Evolutionary conservation across 2,113 vertebrate genomes (phyloP), one percentile per base, ranked within the genome.

Genomic region (Opisthocomus hoazin): DNA sequence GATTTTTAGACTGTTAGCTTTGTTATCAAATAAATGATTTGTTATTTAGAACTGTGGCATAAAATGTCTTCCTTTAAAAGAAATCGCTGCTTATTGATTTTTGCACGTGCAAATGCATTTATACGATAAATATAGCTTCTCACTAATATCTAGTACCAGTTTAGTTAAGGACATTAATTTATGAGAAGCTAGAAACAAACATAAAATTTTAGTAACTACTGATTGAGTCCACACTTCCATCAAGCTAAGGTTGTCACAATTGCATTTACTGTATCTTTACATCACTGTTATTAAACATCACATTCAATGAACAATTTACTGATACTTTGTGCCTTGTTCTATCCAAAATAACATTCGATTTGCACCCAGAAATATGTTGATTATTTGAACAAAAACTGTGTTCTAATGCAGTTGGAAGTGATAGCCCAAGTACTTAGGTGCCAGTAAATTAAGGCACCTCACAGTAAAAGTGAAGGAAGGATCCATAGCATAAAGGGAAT

Each of bases 371-470:
- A 90, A 84, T 80, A 63, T 73, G 21, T 91, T 90, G 64, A 90
- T 83, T 74, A 56, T 11, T 39, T 63, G 80, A 89, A 61, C 36
- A 58, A 92, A 93, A 78, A 82, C n/a, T 73, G 51, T 90, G 17
- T 66, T 70, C 79, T 95, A 85, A 93, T 53, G 65, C 53, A 95
- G 78, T 84, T 12, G 21, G 77, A 94, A 96, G 26, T 37, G 68
- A 91, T 41, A 93, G 70, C 77, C 77, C 64, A 54, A 66, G 45
- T 77, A 79, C 92, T 84, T 89, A 43, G 29, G 37, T 82, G 70
- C 29, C n/a, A 94, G 81, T 82, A 78, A 97, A 94, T 88, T 93
- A 91, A 14, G 75, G 46, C 20, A 74, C 58, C 83, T 96, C 83
- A 85, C 37, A 94, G 20, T 11, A 32, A 61, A 80, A 60, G 29